A percentile compares a stretch with the other conserved stretches of the same genome.
Conservation (phyloP, 1,140 invertebrate genomes). For the Cotesia glomerata region DNA sequence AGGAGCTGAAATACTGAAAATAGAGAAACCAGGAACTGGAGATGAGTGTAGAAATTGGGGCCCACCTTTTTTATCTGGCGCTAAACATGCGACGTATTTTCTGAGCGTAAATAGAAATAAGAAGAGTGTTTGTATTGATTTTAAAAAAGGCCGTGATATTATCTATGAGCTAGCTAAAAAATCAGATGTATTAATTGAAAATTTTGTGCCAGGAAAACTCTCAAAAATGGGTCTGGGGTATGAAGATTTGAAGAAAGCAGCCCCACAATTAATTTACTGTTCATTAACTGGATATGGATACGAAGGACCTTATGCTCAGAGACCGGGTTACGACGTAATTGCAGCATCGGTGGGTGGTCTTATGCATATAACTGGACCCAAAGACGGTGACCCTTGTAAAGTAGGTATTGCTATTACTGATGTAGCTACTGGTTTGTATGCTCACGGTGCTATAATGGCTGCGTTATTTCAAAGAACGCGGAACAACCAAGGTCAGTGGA, state of each 20-base stretch:
- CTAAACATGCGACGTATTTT: conserved; percentile 84
- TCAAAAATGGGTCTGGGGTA: conserved; percentile 81
- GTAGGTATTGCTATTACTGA: conserved; percentile 93
- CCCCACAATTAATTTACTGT: conserved; percentile 89
- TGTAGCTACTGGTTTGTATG: conserved; percentile 90
- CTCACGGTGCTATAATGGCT: conserved; percentile 94
- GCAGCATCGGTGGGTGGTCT: conserved; percentile 91
- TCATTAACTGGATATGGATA: conserved; percentile 92
- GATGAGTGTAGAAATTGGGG: conserved; percentile 94
- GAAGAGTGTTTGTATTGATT: conserved; percentile 88
- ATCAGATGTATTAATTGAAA: conserved; percentile 92
- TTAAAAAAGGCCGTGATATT: conserved; percentile 80
- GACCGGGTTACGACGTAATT: conserved; percentile 95
- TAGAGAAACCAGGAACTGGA: conserved; percentile 79
- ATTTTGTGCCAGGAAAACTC: conserved; percentile 92
- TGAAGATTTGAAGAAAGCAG: conserved; percentile 71
- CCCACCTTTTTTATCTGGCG: conserved; percentile 82
- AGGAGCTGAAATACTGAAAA: conserved; percentile 94
- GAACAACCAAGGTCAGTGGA: conserved; percentile 87
- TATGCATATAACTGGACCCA: conserved; percentile 86
- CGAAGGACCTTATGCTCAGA: conserved; percentile 81
- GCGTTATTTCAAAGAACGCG: conserved; percentile 80
- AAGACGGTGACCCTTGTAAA: conserved; percentile 86
- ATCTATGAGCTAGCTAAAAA: conserved; percentile 75
- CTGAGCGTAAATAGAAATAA: conserved; percentile 93